These are phyloP conservation scores for Oeneis ivallda DNA, from an alignment of 2,888 invertebrate species.

Conservation along the genomic window DNA sequence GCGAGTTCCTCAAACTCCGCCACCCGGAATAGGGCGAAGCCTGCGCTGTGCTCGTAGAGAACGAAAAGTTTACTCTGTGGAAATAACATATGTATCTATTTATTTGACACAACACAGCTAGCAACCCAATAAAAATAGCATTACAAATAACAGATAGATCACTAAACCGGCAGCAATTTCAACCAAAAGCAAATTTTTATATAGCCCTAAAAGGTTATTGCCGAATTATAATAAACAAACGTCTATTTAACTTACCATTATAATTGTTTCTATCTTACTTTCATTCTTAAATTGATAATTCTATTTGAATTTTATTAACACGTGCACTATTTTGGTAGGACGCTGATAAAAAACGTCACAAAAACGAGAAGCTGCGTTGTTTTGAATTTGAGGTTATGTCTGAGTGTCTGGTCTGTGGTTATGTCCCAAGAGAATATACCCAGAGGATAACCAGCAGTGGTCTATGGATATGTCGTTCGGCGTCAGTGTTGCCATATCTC, in stretches of 20 bases:
- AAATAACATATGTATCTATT: background rate
- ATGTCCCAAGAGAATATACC: too few species aligned
- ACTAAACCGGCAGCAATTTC: too few species aligned
- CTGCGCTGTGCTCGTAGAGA: conserved; percentile 98
- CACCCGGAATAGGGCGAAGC: conserved; percentile 95
- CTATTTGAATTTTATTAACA: background rate
- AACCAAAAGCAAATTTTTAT: too few species aligned
- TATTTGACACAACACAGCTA: too few species aligned
- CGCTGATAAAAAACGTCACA: background rate
- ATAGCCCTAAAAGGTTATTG: background rate
- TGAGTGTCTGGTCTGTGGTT: too few species aligned
- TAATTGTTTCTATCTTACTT: background rate
- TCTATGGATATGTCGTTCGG: too few species aligned
- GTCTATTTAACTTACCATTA: conserved; percentile 2
- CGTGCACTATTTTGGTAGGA: background rate
- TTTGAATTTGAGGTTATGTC: conserved; percentile 7
- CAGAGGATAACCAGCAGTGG: too few species aligned
- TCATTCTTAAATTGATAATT: background rate
- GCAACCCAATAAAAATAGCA: too few species aligned
- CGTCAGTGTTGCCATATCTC: too few species aligned
- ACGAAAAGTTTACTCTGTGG: conserved; percentile 86
- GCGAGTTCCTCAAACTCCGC: conserved; percentile 98
- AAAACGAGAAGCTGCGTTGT: conserved; percentile 6
- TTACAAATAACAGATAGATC: too few species aligned
- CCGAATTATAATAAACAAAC: background rate